phyloP scores from a whole-genome alignment of 2,888 invertebrate species.

The Cecidostiba fungosa region DNA sequence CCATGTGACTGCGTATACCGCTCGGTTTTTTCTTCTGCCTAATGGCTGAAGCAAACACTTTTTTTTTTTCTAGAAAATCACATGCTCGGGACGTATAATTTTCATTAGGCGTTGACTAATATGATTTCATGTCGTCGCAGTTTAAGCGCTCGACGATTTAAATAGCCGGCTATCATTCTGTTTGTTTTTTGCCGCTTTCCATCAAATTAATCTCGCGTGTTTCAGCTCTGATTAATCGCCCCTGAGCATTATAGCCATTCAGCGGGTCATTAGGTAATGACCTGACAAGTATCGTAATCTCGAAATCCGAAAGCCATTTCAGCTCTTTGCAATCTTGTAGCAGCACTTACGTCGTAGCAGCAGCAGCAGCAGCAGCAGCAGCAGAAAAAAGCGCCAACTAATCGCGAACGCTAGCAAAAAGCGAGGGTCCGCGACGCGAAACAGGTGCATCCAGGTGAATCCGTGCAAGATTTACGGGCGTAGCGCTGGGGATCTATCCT shows the following conservation, averaged over 20 bases:
- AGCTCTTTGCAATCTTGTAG: not conserved
- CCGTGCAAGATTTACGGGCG: constrained; percentile 37
- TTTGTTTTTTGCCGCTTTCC: constrained; percentile 41
- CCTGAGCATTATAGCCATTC: constrained; percentile 24
- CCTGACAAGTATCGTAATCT: not conserved
- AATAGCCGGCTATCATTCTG: constrained; percentile 33
- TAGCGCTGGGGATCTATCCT: not conserved
- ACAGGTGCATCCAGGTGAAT: constrained; percentile 27
- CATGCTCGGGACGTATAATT: constrained; percentile 45
- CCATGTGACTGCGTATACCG: not conserved
- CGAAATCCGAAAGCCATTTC: constrained; percentile 23
- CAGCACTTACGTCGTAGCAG: not conserved
- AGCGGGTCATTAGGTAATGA: constrained; percentile 39
- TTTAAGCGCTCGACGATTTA: constrained; percentile 38
- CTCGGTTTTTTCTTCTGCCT: constrained; percentile 10
- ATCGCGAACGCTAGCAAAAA: not conserved
- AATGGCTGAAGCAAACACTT: constrained; percentile 30
- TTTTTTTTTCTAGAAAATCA: constrained; percentile 49
- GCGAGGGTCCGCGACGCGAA: not conserved
- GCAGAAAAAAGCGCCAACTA: not conserved
- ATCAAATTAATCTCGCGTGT: constrained; percentile 46
- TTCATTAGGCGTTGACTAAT: constrained; percentile 55
- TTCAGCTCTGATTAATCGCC: constrained; percentile 40
- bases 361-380: not conserved
- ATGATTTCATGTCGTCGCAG: constrained; percentile 55